Conservation (phyloP, 35 echinoderm and acorn worm species). For the Ptychodera flava region DNA sequence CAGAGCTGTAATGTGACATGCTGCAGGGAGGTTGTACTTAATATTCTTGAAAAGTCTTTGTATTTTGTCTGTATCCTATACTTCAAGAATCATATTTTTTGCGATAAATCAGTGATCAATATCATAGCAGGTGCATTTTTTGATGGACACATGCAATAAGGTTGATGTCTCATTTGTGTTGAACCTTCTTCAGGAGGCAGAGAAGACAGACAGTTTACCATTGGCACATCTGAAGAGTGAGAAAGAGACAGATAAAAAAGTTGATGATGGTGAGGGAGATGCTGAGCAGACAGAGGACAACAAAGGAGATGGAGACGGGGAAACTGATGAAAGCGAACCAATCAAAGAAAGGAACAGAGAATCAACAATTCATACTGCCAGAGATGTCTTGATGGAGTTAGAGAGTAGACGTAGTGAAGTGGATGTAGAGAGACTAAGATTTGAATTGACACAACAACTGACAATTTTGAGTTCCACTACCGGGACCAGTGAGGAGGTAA, state of each 20-base stretch:
- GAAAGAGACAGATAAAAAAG: neutral
- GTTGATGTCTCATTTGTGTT: no score
- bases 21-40: no score
- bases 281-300: conserved; percentile 17
- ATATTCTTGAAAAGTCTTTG: no score
- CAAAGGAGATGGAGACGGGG: conserved; percentile 9
- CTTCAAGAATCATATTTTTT: no score
- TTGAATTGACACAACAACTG: conserved; percentile 64
- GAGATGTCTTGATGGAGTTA: conserved; percentile 38
- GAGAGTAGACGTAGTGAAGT: conserved; percentile 2
- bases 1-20: no score
- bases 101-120: no score
- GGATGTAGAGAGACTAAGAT: conserved; percentile 50
- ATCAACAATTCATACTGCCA: conserved; percentile 54
- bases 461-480: conserved; percentile 34
- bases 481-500: conserved; percentile 52
- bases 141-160: no score
- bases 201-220: conserved; percentile 24
- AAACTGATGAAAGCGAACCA: neutral
- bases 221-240: conserved; percentile 13
- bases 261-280: conserved; percentile 2
- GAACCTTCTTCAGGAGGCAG: conserved; percentile 10
- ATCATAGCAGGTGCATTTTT: no score
- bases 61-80: no score
- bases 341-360: no score